Evolutionary conservation across 2,797 vertebrate genomes (phyloP).

Genomic region (Rhodeus uyekii): DNA sequence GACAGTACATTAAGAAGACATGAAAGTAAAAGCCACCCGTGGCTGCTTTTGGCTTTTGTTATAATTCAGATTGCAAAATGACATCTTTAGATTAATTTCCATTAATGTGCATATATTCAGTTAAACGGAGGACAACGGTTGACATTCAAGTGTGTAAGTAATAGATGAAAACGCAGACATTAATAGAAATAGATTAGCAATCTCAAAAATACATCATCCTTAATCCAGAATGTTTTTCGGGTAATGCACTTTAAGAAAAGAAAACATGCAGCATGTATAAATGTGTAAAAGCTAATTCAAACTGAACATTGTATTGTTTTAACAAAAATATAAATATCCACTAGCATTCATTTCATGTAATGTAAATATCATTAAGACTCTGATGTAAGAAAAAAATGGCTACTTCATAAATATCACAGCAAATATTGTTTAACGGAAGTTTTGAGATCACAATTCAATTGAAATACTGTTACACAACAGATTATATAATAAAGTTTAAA

Average conservation of each 20-base stretch:
- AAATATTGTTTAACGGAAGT: slow-evolving; percentile 18
- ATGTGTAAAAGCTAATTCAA: neutral
- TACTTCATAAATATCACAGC: slow-evolving; percentile 11
- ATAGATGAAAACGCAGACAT: neutral
- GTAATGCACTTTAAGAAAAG: neutral
- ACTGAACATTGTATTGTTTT: neutral
- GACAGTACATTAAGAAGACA: neutral
- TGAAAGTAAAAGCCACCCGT: neutral
- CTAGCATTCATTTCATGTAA: neutral
- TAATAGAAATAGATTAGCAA: neutral
- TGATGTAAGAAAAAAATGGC: neutral
- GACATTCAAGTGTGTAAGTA: slow-evolving; percentile 17
- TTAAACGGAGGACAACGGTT: neutral
- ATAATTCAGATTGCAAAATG: neutral
- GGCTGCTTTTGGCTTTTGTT: slow-evolving; percentile 1
- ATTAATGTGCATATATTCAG: slow-evolving; percentile 19
- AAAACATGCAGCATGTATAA: neutral
- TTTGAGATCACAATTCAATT: slow-evolving; percentile 4
- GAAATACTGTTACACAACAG: neutral
- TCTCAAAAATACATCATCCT: neutral
- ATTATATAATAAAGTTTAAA: neutral
- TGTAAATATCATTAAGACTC: neutral
- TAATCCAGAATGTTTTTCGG: neutral
- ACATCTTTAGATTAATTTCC: neutral
- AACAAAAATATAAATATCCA: slow-evolving; percentile 1